phyloP scores from a whole-genome alignment of 2,888 invertebrate genomes.

The Nezara viridula region DNA sequence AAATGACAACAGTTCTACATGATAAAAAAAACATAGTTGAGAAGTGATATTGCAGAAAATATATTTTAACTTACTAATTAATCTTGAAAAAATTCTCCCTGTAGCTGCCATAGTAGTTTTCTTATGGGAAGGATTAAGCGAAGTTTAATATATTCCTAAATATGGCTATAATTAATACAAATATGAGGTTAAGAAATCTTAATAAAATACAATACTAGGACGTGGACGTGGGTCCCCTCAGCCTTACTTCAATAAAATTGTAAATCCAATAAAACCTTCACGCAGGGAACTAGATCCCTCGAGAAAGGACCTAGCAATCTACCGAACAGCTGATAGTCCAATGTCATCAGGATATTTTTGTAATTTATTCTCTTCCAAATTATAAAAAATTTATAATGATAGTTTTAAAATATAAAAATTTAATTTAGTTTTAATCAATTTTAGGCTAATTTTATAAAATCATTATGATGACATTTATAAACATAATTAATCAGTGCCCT shows the following conservation, averaged over 20 bases:
- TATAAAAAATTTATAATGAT: not conserved
- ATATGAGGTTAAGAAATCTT: not conserved
- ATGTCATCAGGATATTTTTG: not conserved
- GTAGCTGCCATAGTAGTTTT: conserved; percentile 73
- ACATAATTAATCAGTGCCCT: not conserved
- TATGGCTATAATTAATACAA: not conserved
- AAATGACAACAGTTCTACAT: not conserved
- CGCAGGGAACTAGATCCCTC: conserved; percentile 25
- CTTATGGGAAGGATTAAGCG: not conserved
- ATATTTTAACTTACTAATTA: conserved; percentile 71
- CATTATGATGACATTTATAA: not conserved
- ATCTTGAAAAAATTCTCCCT: conserved; percentile 73
- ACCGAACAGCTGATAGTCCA: conserved; percentile 10
- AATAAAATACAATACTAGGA: not conserved
- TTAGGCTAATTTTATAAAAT: not conserved
- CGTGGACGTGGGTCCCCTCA: not conserved
- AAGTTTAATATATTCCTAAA: not conserved
- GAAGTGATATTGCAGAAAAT: not conserved
- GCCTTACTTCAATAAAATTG: not conserved
- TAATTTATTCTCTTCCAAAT: not conserved
- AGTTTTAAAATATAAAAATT: not conserved
- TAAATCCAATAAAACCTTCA: not conserved
- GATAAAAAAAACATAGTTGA: not conserved
- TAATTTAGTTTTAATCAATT: not conserved
- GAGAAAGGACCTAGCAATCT: conserved; percentile 25